Conservation (phyloP, 2,888 invertebrate genomes). For the Sympetrum striolatum region DNA sequence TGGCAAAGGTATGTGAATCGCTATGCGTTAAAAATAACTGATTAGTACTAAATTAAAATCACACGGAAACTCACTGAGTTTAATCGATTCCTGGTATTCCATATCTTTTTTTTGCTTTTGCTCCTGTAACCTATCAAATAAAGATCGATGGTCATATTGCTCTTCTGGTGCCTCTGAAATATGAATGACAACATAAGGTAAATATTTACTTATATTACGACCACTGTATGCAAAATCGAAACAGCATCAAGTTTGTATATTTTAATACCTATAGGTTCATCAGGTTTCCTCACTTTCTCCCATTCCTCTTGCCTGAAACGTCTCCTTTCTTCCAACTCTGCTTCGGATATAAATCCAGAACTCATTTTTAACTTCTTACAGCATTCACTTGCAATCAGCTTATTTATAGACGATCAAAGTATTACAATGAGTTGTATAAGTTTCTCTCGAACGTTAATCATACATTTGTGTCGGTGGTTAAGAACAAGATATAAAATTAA, state of each 20-base stretch:
- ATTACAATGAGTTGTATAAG: background rate
- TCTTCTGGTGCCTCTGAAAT: conserved; percentile 87
- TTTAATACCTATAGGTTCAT: conserved; percentile 82
- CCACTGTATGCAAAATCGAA: background rate
- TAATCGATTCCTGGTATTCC: conserved; percentile 94
- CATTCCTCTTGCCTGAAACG: conserved; percentile 91
- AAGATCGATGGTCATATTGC: conserved; percentile 78
- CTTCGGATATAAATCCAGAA: conserved; percentile 90
- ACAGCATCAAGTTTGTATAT: background rate
- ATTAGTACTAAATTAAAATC: background rate
- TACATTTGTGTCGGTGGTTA: background rate
- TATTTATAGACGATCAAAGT: background rate
- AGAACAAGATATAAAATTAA: background rate
- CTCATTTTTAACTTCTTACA: conserved; percentile 69
- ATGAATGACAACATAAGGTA: conserved; percentile 45
- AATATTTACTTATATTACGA: background rate
- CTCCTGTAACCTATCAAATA: conserved; percentile 93
- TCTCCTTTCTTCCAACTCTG: conserved; percentile 82
- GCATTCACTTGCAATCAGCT: background rate
- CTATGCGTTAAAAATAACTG: background rate
- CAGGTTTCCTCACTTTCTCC: conserved; percentile 91
- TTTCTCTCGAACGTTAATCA: background rate
- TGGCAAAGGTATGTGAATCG: background rate
- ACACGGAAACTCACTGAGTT: conserved; percentile 77
- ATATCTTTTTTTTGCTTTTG: conserved; percentile 90